A percentile compares a stretch with the other conserved stretches of the same genome.
These are phyloP conservation scores for Diplodus sargus DNA, from an alignment of 2,797 vertebrate genomes.

Conservation along the genomic window DNA sequence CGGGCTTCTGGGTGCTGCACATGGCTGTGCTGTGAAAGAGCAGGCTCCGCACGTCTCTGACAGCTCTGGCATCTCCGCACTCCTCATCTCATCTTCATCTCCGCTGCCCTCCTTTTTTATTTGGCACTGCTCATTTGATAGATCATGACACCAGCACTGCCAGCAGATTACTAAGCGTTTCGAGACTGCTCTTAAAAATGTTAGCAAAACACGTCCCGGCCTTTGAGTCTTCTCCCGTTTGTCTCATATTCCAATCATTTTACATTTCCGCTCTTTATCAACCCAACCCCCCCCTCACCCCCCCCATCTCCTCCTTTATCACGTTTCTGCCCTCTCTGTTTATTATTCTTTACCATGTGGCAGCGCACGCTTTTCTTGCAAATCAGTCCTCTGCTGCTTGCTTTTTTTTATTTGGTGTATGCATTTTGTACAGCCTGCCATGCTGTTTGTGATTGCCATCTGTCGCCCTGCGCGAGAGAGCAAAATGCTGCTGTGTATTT, in stretches of 20 bases:
- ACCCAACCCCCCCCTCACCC: no score
- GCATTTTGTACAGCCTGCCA: conserved; percentile 11
- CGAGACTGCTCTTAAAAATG: neutral
- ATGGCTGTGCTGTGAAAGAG: conserved; percentile 66
- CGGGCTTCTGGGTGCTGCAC: conserved; percentile 65
- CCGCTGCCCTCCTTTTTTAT: conserved; percentile 29
- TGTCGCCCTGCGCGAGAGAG: conserved; percentile 27
- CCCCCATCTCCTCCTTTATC: neutral
- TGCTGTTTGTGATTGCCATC: conserved; percentile 49
- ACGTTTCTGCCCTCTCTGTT: neutral
- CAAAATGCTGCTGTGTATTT: conserved; percentile 17
- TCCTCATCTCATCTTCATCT: conserved; percentile 59
- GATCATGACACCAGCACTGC: conserved; percentile 31
- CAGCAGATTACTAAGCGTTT: conserved; percentile 20
- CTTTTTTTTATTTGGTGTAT: conserved; percentile 7
- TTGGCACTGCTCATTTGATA: conserved; percentile 37
- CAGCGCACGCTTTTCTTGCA: neutral
- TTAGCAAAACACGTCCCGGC: neutral
- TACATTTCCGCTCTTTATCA: neutral
- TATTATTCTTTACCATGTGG: conserved; percentile 9
- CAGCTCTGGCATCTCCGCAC: conserved; percentile 68
- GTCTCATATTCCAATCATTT: neutral
- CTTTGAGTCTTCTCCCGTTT: neutral
- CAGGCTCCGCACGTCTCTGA: conserved; percentile 59
- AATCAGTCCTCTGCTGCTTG: conserved; percentile 22